A percentile compares a stretch with the other conserved stretches of the same genome.
Conservation (phyloP, 2,888 invertebrate genomes). For the Cataglyphis rosenhaueri region DNA sequence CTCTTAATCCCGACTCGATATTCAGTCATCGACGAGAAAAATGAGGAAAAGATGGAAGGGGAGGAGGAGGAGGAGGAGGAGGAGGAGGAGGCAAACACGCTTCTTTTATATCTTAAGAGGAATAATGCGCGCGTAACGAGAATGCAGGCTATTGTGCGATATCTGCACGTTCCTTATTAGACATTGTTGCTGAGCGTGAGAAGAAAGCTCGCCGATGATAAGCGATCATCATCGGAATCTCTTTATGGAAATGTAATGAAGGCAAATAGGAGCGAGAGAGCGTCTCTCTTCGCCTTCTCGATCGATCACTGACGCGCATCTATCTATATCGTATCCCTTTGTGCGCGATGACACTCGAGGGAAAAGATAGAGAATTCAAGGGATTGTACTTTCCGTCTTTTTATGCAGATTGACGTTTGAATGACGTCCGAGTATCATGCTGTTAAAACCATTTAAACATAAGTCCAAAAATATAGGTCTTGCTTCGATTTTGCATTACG, state of each 20-base stretch:
- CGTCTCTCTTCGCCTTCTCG: not conserved
- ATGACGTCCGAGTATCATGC: not conserved
- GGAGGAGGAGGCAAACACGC: not conserved
- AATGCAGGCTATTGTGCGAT: not conserved
- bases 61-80: no score
- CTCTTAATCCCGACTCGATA: not conserved
- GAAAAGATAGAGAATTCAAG: not conserved
- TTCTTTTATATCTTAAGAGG: not conserved
- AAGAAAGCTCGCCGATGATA: not conserved
- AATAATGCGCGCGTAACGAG: constrained; percentile 4
- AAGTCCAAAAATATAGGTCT: not conserved
- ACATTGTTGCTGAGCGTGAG: not conserved
- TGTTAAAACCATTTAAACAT: not conserved
- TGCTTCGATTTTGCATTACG: not conserved
- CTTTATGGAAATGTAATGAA: constrained; percentile 33
- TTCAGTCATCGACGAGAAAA: not conserved
- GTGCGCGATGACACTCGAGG: constrained; percentile 15
- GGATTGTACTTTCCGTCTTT: constrained; percentile 21
- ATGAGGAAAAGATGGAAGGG: not conserved
- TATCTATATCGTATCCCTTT: constrained; percentile 9
- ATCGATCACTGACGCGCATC: constrained; percentile 5
- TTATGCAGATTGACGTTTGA: not conserved
- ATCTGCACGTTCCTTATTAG: constrained; percentile 15
- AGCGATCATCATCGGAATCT: not conserved
- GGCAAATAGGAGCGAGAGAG: not conserved